Evolutionary conservation across 2,888 invertebrate genomes (phyloP), one percentile per base, ranked within the genome.

Genomic region (Hirtodrosophila trivittata): DNA sequence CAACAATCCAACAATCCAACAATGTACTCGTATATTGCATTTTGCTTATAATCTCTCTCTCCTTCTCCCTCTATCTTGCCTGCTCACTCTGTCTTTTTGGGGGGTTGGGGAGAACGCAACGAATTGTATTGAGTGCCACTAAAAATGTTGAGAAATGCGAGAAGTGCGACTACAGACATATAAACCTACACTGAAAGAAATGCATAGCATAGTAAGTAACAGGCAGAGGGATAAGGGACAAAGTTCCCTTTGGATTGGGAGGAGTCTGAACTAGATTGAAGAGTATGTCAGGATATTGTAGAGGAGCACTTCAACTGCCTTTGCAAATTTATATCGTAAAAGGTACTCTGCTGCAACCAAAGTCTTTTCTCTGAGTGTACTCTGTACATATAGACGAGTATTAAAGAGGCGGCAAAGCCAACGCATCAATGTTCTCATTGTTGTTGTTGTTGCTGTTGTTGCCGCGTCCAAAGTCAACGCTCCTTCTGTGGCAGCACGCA

Each of bases 401-500:
- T 55, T 35, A 32, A 42, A 42, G 30, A 42, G 12, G 51, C 38
- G 47, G 25, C 35, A 52, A 52, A 41, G 39, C 26, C 45, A 58
- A 32, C 14, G 47, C 66, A 43, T 41, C 50, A n/a, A 3, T 37
- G 18, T 13, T 16, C 16, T 8, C 30, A 30, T 14, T 42, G 43
- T 3, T 45, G 51, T 25, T 50, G 50, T 13, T 21, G 39, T 7
- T 35, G 58, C n/a, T 26, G 37, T 1, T 60, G 56, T 52, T 42
- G 60, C 46, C 16, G 62, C 74, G 56, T 63, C 66, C 83, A 88
- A 89, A 89, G 89, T 89, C 89, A 89, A 85, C 85, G 88, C 77
- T 89, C 88, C 89, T 89, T 89, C 88, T 89, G 88, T 89, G 87
- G 88, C 89, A 86, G 88, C 89, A 89, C 89, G 89, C 89, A 89